Base-by-base conservation (phyloP, 2,113 vertebrate genomes). In the Uropsilus gracilis region DNA sequence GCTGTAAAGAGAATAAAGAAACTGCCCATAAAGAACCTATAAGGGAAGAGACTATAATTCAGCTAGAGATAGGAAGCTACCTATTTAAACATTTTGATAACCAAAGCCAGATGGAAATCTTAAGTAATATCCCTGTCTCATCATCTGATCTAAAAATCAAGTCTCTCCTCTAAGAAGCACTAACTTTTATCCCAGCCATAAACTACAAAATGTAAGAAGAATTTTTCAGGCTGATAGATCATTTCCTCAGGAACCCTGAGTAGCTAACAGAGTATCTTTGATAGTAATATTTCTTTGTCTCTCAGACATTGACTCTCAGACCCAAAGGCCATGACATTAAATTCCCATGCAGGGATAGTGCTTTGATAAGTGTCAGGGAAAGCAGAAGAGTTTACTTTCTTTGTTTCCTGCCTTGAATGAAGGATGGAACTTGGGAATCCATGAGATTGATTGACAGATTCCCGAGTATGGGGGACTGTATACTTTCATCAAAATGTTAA, bases 201-300 rank as follows among this genome's bases (percentile, higher is more conserved):
- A 75, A 53, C 34, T 46, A 48, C 26, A 57, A 92, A 55, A 18
- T 46, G 5, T 12, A 83, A 26, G 11, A 69, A 63, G 24, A 72
- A 42, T 57, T 81, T 81, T 77, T 63, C 61, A 82, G 68, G 69
- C 63, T 5, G 30, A 44, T n/a, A 34, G 61, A 63, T 89, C 83
- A 39, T 68, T 82, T 94, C 68, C 78, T 89, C 68, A 42, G 48
- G 87, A 63, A 72, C 10, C 24, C 39, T n/a, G 59, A 77, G 8
- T 63, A 53, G 82, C 50, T 86, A 63, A 90, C 44, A 61, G 95
- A 64, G 18, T 39, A 26, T 89, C 85, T 66, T 86, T 50, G 22
- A 34, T 2, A 48, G 73, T 75, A 22, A 55, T 32, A 63, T 76
- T 57, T 92, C 68, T 82, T 81, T n/a, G 22, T 63, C 1, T 64